Evolutionary conservation across 2,113 vertebrate species (phyloP).

Genomic region (human (Homo sapiens)): GRCh38 chr9:116220001-116220500

Average conservation of each 20-base stretch:
- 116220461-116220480: neutral
- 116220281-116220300: neutral
- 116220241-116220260: rapidly evolving
- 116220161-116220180: neutral
- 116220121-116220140: conserved; percentile 95
- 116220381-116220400: neutral
- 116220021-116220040: conserved; percentile 89
- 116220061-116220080: conserved; percentile 88
- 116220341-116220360: neutral
- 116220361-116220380: neutral
- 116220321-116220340: neutral
- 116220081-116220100: conserved; percentile 95
- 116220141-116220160: neutral
- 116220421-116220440: neutral
- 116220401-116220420: neutral
- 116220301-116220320: neutral
- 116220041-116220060: conserved; percentile 94
- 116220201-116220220: neutral
- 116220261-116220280: neutral
- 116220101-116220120: conserved; percentile 95
- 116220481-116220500: neutral
- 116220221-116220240: neutral
- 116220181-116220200: neutral
- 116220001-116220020: conserved; percentile 97
- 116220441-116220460: neutral